Evolutionary conservation across 2,888 invertebrate species (phyloP).

Genomic region (Ligdia adustata): DNA sequence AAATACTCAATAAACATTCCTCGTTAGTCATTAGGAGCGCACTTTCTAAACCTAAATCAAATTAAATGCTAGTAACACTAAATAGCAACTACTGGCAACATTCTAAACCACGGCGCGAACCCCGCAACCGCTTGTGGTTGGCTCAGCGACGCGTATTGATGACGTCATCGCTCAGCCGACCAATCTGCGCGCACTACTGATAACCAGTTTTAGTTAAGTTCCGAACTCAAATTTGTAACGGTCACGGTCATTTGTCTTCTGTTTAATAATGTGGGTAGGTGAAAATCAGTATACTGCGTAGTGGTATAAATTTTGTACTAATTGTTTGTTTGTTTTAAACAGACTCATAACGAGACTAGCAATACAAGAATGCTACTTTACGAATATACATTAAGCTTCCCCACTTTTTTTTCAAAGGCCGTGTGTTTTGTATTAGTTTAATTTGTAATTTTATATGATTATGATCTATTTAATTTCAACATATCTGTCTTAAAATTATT

Average conservation of each 20-base stretch:
- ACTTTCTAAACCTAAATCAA: conserved; percentile 1
- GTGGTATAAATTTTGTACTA: too few species aligned
- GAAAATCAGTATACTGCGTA: conserved; percentile 1
- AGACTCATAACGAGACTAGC: too few species aligned
- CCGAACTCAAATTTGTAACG: conserved; percentile 67
- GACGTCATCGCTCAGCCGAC: conserved; percentile 75
- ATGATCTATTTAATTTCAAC: too few species aligned
- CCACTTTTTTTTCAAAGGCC: too few species aligned
- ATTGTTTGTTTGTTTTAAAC: too few species aligned
- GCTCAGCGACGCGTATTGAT: conserved; percentile 70
- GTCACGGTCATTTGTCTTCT: conserved; percentile 30
- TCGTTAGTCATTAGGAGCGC: too few species aligned
- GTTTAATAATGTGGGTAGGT: conserved; percentile 24
- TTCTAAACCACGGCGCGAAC: conserved; percentile 29
- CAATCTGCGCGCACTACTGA: conserved; percentile 70
- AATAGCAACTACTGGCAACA: neutral
- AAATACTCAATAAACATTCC: too few species aligned
- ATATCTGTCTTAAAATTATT: too few species aligned
- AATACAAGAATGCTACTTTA: too few species aligned
- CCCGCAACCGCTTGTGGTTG: conserved; percentile 60
- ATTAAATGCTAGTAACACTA: conserved; percentile 3
- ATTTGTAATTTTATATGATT: too few species aligned
- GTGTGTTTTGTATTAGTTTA: too few species aligned
- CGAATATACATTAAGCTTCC: too few species aligned
- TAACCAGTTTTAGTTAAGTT: conserved; percentile 73